phyloP scores from a whole-genome alignment of 2,113 vertebrate species.

The Strigops habroptila region DNA sequence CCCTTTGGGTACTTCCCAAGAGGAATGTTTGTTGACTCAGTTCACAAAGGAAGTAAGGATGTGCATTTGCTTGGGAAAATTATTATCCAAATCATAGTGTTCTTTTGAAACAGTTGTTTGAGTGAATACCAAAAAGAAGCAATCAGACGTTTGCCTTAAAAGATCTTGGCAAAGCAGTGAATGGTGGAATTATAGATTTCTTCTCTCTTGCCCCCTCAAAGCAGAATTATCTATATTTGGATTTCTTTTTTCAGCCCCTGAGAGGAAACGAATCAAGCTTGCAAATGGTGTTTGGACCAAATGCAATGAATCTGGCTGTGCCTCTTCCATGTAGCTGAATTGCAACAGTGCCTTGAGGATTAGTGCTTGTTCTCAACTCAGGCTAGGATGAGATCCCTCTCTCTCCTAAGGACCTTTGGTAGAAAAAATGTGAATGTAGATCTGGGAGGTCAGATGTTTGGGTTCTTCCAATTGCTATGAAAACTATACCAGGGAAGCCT shows the following conservation, averaged over 20 bases:
- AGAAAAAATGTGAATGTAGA: neutral
- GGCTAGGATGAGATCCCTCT: neutral
- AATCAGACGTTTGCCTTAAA: slow-evolving; percentile 62
- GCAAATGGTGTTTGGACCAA: slow-evolving; percentile 38
- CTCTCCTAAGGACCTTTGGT: neutral
- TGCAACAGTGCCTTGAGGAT: neutral
- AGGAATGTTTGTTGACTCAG: slow-evolving; percentile 68
- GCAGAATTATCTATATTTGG: slow-evolving; percentile 53
- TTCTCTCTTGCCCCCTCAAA: slow-evolving; percentile 36
- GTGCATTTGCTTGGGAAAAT: slow-evolving; percentile 73
- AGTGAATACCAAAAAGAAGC: slow-evolving; percentile 70
- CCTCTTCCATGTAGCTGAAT: neutral
- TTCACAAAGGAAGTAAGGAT: slow-evolving; percentile 72
- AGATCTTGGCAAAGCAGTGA: slow-evolving; percentile 59
- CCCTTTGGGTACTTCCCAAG: slow-evolving; percentile 71
- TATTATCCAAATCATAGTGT: slow-evolving; percentile 73
- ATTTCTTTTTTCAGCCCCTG: slow-evolving; percentile 34
- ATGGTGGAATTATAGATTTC: slow-evolving; percentile 54
- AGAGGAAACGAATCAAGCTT: slow-evolving; percentile 55
- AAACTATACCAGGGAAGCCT: neutral
- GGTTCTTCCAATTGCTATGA: neutral
- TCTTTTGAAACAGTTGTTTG: slow-evolving; percentile 69
- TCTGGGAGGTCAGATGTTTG: neutral
- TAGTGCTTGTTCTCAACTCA: neutral
- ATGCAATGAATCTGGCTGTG: neutral